These are phyloP conservation scores for Lycophotia porphyrea DNA, from an alignment of 2,888 invertebrate genomes.

Conservation along the genomic window DNA sequence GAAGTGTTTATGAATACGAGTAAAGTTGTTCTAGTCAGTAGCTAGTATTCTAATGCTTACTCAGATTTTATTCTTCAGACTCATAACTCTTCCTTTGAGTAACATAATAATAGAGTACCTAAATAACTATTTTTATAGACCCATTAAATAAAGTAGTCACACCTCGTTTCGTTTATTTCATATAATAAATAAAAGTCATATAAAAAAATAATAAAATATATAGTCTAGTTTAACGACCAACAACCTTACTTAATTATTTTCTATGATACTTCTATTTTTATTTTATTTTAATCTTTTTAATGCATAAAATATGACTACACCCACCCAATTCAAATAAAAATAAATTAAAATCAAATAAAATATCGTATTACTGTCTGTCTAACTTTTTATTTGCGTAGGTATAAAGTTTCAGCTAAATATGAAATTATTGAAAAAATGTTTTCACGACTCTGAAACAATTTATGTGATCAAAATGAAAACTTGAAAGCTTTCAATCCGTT, in stretches of 20 bases:
- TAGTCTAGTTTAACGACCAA: not conserved
- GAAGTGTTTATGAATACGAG: not conserved
- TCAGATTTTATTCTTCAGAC: not conserved
- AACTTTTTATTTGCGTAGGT: not conserved
- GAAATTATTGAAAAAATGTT: not conserved
- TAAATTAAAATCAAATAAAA: not conserved
- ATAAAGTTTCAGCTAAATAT: not conserved
- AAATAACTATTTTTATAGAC: constrained; percentile 10
- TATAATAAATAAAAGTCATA: constrained; percentile 9
- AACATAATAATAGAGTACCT: constrained; percentile 2
- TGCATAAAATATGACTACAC: not conserved
- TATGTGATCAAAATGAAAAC: not conserved
- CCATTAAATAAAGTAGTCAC: constrained; percentile 12
- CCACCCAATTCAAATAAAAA: not conserved
- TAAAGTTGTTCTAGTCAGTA: not conserved
- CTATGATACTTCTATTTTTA: not conserved
- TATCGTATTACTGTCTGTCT: not conserved
- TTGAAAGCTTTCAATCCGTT: constrained; percentile 16
- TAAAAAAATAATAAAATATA: not conserved
- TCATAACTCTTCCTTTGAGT: constrained; percentile 13
- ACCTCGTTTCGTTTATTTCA: constrained; percentile 26
- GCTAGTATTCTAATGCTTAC: not conserved
- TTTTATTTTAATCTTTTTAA: not conserved
- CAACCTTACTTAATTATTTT: not conserved
- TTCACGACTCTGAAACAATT: not conserved